Percentiles rank a stretch among this genome's conserved stretches.
Evolutionary conservation across 1,140 invertebrate genomes (phyloP).

Genomic region (Meloidogyne chitwoodi): DNA sequence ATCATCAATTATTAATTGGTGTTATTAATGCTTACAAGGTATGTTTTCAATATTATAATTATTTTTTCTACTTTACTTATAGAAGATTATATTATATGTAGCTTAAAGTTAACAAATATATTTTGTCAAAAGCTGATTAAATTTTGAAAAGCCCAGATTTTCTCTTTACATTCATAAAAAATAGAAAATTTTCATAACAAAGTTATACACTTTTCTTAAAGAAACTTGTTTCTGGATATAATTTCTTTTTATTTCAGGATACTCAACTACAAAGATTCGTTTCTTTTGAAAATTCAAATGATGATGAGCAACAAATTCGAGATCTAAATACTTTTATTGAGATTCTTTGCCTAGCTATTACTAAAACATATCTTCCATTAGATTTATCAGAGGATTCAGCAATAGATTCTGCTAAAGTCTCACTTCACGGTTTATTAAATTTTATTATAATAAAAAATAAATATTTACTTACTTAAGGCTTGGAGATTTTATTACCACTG

Average conservation of each 20-base stretch:
- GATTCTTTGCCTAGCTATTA: conserved; percentile 23
- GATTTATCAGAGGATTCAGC: background rate
- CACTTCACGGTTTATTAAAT: background rate
- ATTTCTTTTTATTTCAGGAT: background rate
- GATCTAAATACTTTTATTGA: conserved; percentile 30
- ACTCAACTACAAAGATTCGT: conserved; percentile 27
- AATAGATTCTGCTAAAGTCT: conserved; percentile 12
- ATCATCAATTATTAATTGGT: conserved; percentile 10
- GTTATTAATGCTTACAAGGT: conserved; percentile 23
- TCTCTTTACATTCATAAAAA: no score
- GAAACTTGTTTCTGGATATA: background rate
- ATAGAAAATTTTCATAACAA: no score
- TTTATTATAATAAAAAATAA: background rate
- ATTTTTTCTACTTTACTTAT: background rate
- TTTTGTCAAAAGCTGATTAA: no score
- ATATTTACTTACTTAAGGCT: conserved; percentile 11
- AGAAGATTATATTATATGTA: background rate
- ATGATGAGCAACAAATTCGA: conserved; percentile 21
- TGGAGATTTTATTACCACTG: conserved; percentile 27
- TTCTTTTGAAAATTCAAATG: conserved; percentile 5
- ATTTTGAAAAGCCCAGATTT: no score
- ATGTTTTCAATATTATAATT: no score
- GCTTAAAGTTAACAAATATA: no score
- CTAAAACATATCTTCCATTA: conserved; percentile 28
- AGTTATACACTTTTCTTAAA: no score